Evolutionary conservation across 2,888 invertebrate species (phyloP).

Genomic region (Parnassius apollo): DNA sequence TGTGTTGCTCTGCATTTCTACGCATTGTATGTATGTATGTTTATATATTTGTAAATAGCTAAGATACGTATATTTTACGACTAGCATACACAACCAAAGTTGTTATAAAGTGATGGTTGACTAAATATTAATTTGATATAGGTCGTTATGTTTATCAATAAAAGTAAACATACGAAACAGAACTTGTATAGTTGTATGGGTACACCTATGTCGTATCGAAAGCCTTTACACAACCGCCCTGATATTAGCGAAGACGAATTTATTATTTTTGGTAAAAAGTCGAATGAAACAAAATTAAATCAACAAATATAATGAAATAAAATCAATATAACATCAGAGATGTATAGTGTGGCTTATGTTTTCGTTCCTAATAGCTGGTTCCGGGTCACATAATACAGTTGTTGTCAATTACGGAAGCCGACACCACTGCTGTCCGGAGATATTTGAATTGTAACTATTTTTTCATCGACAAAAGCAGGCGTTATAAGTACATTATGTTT

Average conservation of each 20-base stretch:
- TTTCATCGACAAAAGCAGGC: conserved; percentile 64
- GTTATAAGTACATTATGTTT: conserved; percentile 84
- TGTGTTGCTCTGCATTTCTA: conserved; percentile 80
- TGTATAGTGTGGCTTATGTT: conserved; percentile 52
- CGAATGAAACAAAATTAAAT: conserved; percentile 38
- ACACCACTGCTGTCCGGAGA: conserved; percentile 54
- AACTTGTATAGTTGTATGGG: conserved; percentile 61
- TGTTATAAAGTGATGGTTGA: conserved; percentile 82
- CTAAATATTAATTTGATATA: conserved; percentile 77
- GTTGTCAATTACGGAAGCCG: conserved; percentile 72
- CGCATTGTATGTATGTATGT: conserved; percentile 83
- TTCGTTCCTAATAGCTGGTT: conserved; percentile 75
- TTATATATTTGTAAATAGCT: conserved; percentile 79
- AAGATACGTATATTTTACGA: conserved; percentile 81
- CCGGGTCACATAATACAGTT: conserved; percentile 58
- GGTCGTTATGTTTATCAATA: conserved; percentile 77
- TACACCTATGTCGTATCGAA: conserved; percentile 63
- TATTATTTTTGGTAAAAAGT: conserved; percentile 68
- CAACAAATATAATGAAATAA: conserved; percentile 38
- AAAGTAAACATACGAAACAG: conserved; percentile 59
- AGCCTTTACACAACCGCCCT: conserved; percentile 75
- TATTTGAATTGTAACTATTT: conserved; percentile 62
- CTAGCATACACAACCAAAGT: conserved; percentile 82
- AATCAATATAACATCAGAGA: conserved; percentile 40
- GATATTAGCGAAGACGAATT: conserved; percentile 74